Evolutionary conservation across 1,140 invertebrate species (phyloP), one percentile per base, ranked within the genome.

Genomic region (Dermatophagoides farinae): DNA sequence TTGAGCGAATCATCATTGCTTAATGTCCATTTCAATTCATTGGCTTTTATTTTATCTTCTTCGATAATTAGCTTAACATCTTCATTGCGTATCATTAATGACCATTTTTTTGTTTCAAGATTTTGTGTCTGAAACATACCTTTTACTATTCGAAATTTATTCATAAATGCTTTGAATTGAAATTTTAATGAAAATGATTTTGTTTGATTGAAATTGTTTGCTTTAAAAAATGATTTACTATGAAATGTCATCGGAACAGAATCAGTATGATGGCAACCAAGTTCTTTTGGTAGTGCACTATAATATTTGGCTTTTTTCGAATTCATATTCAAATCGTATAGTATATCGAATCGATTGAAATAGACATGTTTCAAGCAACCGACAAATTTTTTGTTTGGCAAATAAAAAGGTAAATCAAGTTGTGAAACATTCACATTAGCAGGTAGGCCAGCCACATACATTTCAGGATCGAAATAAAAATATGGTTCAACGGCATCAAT

Each of bases 331-430:
- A 93, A 71, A 68, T 88, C 84, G 68, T 89, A 89, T 47, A 93
- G 75, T 59, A 93, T 86, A 0, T 86, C 89, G 18, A 88, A 80
- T 65, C 88, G 86, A 70, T 92, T 91, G 69, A 87, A 88, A 70
- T 89, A 92, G 22, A 91, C 85, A 70, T 89, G 88, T 67, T 89
- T 88, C 0, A 93, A 69, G 64, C 84, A 87, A 14, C 88, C 88
- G 67, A 82, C 82, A 67, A 80, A 81, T 65, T 76, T 79, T 62
- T 78, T 75, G 31, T 71, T 31, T 38, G 37, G n/a, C 31, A 49
- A 50, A 59, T 60, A 39, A n/a, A 43, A 22, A 16, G n/a, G 20
- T 18, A 47, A 31, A 20, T 46, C 16, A 16, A 41, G 20, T 8
- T 22, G 25, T 20, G 49, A 14, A 10, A 37, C 38, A 22, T 23